Evolutionary conservation across 1,140 invertebrate species (phyloP).

Genomic region (Rhagoletis zephyria): DNA sequence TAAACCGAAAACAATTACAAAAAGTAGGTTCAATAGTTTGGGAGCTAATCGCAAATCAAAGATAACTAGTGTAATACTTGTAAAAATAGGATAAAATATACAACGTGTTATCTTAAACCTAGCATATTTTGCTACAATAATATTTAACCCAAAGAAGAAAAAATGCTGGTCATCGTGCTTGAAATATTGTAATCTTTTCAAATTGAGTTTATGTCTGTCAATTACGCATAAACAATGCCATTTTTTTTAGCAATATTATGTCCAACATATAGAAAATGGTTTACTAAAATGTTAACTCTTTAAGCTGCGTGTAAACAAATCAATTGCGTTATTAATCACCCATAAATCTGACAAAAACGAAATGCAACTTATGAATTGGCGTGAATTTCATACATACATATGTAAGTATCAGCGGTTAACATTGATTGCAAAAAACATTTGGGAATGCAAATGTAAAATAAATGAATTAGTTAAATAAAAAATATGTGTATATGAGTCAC

Average conservation of each 20-base stretch:
- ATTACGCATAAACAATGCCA: not conserved
- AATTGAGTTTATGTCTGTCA: conserved; percentile 1
- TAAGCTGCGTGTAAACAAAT: not conserved
- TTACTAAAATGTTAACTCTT: not conserved
- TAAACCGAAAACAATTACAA: too few relatives aligned
- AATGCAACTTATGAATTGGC: not conserved
- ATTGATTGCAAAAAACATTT: not conserved
- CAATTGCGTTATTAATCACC: not conserved
- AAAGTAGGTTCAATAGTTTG: too few relatives aligned
- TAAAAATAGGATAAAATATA: too few relatives aligned
- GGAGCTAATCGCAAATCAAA: too few relatives aligned
- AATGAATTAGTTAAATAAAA: not conserved
- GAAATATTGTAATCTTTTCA: not conserved
- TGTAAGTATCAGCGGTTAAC: too few relatives aligned
- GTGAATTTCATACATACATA: too few relatives aligned
- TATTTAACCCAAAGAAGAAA: not conserved
- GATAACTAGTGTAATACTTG: too few relatives aligned
- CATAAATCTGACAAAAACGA: not conserved
- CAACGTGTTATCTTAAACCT: too few relatives aligned
- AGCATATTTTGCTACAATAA: too few relatives aligned
- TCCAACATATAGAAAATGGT: not conserved
- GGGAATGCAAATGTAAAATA: not conserved
- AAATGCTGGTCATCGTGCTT: not conserved
- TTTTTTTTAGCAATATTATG: not conserved
- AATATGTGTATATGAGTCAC: too few relatives aligned